Conservation (phyloP, 2,888 invertebrate species). For the Conistra vaccinii region DNA sequence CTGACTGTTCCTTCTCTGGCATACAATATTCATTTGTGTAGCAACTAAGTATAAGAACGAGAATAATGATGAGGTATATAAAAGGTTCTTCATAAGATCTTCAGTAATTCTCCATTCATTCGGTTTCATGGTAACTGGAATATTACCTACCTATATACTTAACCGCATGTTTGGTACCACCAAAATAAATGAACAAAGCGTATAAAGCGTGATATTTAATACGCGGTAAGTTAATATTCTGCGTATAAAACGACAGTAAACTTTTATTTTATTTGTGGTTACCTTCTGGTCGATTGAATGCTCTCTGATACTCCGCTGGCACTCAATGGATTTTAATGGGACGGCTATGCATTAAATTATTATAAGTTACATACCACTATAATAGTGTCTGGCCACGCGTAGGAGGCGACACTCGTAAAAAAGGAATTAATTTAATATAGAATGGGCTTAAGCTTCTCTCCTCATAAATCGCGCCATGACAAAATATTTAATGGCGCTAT, state of each 20-base stretch:
- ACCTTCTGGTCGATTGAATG: constrained; percentile 75
- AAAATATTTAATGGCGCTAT: constrained; percentile 81
- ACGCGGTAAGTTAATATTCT: constrained; percentile 70
- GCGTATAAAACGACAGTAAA: constrained; percentile 65
- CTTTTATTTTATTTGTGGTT: constrained; percentile 75
- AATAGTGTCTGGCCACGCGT: constrained; percentile 67
- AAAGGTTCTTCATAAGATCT: too few relatives aligned
- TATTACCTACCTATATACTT: constrained; percentile 19
- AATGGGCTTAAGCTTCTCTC: constrained; percentile 72
- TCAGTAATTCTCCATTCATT: constrained; percentile 16
- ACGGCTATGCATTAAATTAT: constrained; percentile 73
- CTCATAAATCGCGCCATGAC: constrained; percentile 75
- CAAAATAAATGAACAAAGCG: constrained; percentile 55
- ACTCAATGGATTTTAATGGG: constrained; percentile 87
- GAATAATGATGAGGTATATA: constrained; percentile 9
- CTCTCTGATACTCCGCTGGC: constrained; percentile 75
- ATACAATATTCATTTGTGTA: not conserved
- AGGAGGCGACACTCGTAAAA: constrained; percentile 76
- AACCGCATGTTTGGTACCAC: constrained; percentile 20
- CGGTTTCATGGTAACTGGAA: not conserved
- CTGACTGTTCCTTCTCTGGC: not conserved
- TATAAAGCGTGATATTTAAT: constrained; percentile 66
- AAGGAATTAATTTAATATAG: constrained; percentile 77
- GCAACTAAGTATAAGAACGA: not conserved
- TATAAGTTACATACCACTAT: constrained; percentile 76